phyloP scores from a whole-genome alignment of 2,113 vertebrate species.

The Onychorhynchus coronatus region DNA sequence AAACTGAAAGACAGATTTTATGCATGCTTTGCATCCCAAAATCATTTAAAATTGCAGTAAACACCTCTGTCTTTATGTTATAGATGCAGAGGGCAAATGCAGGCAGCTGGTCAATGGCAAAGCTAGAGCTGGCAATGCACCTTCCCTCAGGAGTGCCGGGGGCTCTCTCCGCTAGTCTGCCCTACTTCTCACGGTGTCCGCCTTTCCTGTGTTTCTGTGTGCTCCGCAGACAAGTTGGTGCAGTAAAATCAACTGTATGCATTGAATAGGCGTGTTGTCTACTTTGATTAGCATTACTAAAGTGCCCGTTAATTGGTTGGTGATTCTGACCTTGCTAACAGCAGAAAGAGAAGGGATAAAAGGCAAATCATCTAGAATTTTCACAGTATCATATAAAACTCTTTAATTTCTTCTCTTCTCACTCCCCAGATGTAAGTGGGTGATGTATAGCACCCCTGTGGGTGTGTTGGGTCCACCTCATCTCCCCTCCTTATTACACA shows the following conservation, averaged over 20 bases:
- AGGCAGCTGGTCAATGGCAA: not conserved
- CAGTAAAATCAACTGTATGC: not conserved
- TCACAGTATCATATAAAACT: not conserved
- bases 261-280: not conserved
- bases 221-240: not conserved
- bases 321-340: not conserved
- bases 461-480: not conserved
- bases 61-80: not conserved
- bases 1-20: not conserved
- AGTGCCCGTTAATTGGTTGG: not conserved
- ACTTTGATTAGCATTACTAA: not conserved
- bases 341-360: not conserved
- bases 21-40: not conserved
- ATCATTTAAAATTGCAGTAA: not conserved
- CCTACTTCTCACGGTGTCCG: rapidly evolving
- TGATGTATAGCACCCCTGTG: not conserved
- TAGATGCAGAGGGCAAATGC: not conserved
- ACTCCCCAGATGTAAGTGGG: not conserved
- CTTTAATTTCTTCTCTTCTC: not conserved
- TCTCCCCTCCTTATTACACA: not conserved
- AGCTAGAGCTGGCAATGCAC: not conserved
- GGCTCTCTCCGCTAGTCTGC: not conserved
- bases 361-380: not conserved
- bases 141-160: not conserved
- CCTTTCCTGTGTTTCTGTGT: not conserved